These are phyloP conservation scores for Hylyphantes graminicola DNA, from an alignment of 1,140 invertebrate genomes.

Conservation along the genomic window DNA sequence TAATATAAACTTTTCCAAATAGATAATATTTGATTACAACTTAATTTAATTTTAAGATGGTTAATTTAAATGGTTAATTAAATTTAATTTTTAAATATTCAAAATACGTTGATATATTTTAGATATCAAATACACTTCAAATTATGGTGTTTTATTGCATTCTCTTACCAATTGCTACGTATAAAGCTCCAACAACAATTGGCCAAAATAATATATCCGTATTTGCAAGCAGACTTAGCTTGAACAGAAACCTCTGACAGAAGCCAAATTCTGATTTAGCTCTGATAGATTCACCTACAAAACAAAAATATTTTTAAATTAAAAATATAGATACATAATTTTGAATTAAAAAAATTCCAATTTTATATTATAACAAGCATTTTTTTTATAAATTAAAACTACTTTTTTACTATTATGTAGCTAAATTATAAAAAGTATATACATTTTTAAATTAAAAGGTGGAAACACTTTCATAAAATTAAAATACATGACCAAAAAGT, in stretches of 20 bases:
- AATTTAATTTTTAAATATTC: too few species aligned
- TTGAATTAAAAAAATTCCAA: neutral
- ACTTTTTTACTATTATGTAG: neutral
- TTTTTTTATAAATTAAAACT: neutral
- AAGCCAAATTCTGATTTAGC: conserved; percentile 69
- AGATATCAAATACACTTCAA: too few species aligned
- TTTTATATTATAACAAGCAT: neutral
- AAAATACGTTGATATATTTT: too few species aligned
- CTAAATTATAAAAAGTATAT: neutral
- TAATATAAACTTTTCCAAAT: conserved; percentile 3
- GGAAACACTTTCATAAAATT: neutral
- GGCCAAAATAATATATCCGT: conserved; percentile 81
- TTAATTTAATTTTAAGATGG: neutral
- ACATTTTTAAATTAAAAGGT: neutral
- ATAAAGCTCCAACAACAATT: conserved; percentile 78
- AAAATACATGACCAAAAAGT: too few species aligned
- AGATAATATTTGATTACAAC: neutral
- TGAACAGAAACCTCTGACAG: conserved; percentile 64
- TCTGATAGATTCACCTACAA: conserved; percentile 70
- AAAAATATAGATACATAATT: neutral
- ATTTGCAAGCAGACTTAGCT: conserved; percentile 80
- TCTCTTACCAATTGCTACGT: conserved; percentile 74
- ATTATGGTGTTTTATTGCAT: too few species aligned
- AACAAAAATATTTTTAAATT: conserved; percentile 6
- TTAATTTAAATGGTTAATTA: too few species aligned